phyloP scores from a whole-genome alignment of 2,888 invertebrate species.

The Poecilobothrus nobilitatus region DNA sequence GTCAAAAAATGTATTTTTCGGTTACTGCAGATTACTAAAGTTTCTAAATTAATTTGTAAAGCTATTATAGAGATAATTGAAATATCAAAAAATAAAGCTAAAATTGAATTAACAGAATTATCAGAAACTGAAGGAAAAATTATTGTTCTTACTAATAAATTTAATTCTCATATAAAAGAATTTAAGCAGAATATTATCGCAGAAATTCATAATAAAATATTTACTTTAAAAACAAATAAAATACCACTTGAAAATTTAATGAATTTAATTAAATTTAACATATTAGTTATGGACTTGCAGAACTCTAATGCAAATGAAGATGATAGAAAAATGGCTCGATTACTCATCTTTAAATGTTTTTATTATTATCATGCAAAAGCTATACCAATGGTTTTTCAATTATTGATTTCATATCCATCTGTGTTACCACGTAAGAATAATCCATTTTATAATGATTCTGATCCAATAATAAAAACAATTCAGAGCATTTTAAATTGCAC shows the following conservation, averaged over 20 bases:
- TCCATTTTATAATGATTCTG: slow-evolving; percentile 31
- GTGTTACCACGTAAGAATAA: slow-evolving; percentile 35
- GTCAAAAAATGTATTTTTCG: neutral
- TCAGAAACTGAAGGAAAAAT: slow-evolving; percentile 15
- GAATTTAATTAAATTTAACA: slow-evolving; percentile 18
- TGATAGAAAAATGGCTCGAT: slow-evolving; percentile 30
- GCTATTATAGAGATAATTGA: slow-evolving; percentile 16
- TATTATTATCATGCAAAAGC: slow-evolving; percentile 33
- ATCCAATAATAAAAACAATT: slow-evolving; percentile 37
- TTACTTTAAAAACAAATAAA: slow-evolving; percentile 14
- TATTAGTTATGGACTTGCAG: slow-evolving; percentile 14
- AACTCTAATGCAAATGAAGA: neutral
- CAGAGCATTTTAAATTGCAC: slow-evolving; percentile 33
- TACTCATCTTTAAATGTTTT: slow-evolving; percentile 38
- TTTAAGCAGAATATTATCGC: slow-evolving; percentile 8
- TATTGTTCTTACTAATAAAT: slow-evolving; percentile 7
- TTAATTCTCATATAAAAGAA: slow-evolving; percentile 3
- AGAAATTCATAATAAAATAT: slow-evolving; percentile 13
- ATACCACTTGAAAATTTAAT: slow-evolving; percentile 18
- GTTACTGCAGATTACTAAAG: neutral
- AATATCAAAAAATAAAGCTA: slow-evolving; percentile 13
- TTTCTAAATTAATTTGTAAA: no score
- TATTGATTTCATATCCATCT: slow-evolving; percentile 34
- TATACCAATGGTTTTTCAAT: slow-evolving; percentile 33
- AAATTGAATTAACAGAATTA: slow-evolving; percentile 9